Evolutionary conservation across 30 jellyfish, hydroid and myxozoan genomes (phyloP), one percentile per base, ranked within the genome.

Genomic region (Turritopsis rubra): DNA sequence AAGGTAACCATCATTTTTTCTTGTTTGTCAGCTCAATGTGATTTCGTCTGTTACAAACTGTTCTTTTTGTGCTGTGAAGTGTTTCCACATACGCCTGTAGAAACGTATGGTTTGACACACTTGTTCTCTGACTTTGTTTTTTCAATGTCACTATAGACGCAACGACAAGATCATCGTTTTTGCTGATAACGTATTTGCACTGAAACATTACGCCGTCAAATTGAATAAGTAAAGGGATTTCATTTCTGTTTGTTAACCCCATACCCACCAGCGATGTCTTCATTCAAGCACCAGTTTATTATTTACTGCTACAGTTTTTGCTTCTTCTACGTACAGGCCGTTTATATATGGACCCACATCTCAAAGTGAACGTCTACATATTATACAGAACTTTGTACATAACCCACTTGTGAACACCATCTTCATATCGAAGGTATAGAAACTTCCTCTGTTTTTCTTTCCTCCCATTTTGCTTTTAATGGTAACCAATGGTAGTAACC

Each of bases 311-410:
- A 13, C 60, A 3, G 60, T 41, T 26, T 1, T 68, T 68, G 7
- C 5, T 75, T 52, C 24, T 18, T 81, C 81, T 73, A 25, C 3
- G 71, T 79, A 18, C 73, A 95, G 99, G 83, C 99, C 97, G 1
- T 95, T 82, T 65, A 95, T 95, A 71, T 90, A 89, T 79, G 99
- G 99, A 22, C 99, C 99, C 1, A 95, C 99, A n/a, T 85, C 97
- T 9, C 99, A 95, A 82, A 91, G 94, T 5, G 99, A 95, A 81
- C 87, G 99, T 18, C 76, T 95, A 79, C 97, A 95, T 77, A 95
- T 95, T 52, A 95, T 95, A 52, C 99, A 95, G 82, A 89, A 89
- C 53, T 95, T 95, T 76, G 99, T 95, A 19, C 96, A 87, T 82
- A 95, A 95, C 54, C 97, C 97, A 0, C 91, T 89, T 52, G 97